phyloP scores from a whole-genome alignment of 1,140 invertebrate genomes.

The Neelides sp. region DNA sequence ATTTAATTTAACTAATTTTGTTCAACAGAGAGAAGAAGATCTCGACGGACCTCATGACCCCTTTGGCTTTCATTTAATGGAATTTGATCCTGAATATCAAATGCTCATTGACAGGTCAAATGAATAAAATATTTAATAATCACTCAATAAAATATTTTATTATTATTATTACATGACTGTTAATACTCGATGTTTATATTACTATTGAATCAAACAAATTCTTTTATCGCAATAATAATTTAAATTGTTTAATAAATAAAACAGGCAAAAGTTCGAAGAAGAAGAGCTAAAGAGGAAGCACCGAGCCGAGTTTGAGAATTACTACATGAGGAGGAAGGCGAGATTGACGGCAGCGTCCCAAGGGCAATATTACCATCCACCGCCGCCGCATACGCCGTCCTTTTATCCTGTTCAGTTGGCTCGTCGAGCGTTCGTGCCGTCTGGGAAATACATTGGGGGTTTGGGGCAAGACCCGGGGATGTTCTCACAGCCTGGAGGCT shows the following conservation, averaged over 20 bases:
- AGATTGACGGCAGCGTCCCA: constrained; percentile 7
- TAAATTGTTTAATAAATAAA: background rate
- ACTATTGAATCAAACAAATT: background rate
- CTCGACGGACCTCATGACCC: constrained; percentile 6
- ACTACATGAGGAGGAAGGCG: constrained; percentile 10
- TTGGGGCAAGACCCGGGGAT: background rate
- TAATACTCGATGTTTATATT: background rate
- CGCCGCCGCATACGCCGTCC: background rate
- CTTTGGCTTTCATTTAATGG: constrained; percentile 11
- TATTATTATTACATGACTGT: background rate
- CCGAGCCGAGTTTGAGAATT: constrained; percentile 19
- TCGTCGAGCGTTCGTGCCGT: background rate
- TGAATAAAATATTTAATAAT: constrained; percentile 5
- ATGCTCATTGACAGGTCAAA: constrained; percentile 19
- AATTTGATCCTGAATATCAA: constrained; percentile 23
- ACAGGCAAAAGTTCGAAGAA: constrained; percentile 24
- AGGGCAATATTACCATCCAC: background rate
- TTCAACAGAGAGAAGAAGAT: constrained; percentile 13
- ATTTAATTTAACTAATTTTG: background rate
- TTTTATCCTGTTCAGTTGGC: background rate
- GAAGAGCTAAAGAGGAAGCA: constrained; percentile 22
- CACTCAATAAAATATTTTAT: background rate
- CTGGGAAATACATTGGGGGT: background rate
- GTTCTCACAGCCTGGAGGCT: background rate
- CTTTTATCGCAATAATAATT: background rate